Base-by-base conservation (phyloP, 2,113 vertebrate species). In the Sphaerodactylus townsendi region DNA sequence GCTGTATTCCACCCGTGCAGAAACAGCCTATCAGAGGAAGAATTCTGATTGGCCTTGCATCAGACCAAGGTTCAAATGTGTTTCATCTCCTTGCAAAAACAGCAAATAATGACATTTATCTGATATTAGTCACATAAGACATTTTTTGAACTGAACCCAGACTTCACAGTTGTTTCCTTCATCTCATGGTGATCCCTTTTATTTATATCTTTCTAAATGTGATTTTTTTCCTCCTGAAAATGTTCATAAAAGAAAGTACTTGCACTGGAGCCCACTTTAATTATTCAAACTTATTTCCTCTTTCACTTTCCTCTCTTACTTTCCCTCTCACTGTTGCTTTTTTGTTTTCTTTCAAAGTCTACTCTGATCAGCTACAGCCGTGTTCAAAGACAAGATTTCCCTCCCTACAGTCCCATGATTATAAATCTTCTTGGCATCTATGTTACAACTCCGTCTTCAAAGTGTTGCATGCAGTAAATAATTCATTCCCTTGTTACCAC, bases 381-480 rank as follows among this genome's bases (percentile, higher is more conserved):
- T 69, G 5, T 81, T 86, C 83, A 85, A 85, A 82, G 71, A 56
- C 53, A 83, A 79, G 13, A 50, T 65, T 79, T 21, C 30, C 86
- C 74, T 53, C 71, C 4, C 62, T 72, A 65, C 87, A 83, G 17
- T 71, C 4, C 79, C 65, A 13, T 14, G 79, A 69, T 64, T 77
- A 10, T 79, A 14, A 87, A 85, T 56, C 79, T 66, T 74, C 5
- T 68, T 87, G 62, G 4, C 30, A 86, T 77, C 44, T 86, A 62
- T 28, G 71, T 79, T 79, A 69, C n/a, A 35, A 25, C 0, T 5
- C 81, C 30, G 13, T 83, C 77, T 85, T 90, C 53, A 39, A 0
- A n/a, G 46, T 48, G 23, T 82, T 64, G 33, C 33, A 48, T 90
- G 79, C 33, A 82, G 50, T 64, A 85, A 82, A 80, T 84, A 90